Percentiles rank a stretch among this genome's conserved stretches.
These are phyloP conservation scores for Ophiothrix spiculata DNA, from an alignment of 35 echinoderm and acorn worm species.

Conservation along the genomic window DNA sequence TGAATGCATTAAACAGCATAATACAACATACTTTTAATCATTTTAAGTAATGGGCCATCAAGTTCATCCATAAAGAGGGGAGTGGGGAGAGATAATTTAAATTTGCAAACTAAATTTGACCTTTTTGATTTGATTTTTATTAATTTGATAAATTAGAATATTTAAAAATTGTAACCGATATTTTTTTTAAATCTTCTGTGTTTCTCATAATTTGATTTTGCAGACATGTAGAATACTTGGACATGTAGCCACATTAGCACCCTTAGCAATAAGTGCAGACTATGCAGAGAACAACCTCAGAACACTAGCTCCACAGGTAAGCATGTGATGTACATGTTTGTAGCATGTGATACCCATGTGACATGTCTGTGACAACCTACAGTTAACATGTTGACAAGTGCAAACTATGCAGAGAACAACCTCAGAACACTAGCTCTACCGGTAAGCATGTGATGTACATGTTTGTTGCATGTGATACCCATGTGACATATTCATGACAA, in stretches of 20 bases:
- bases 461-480: no score
- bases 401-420: constrained; percentile 74
- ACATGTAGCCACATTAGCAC: constrained; percentile 49
- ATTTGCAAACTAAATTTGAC: no score
- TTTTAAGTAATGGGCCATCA: no score
- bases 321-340: not conserved
- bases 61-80: no score
- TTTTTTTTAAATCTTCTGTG: not conserved
- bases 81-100: no score
- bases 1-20: no score
- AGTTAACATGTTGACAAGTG: no score
- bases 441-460: constrained; percentile 26
- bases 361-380: not conserved
- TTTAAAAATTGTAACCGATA: not conserved
- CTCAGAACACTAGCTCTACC: constrained; percentile 45
- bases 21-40: no score
- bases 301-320: constrained; percentile 59
- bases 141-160: no score
- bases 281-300: constrained; percentile 73
- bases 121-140: no score
- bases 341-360: not conserved
- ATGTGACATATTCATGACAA: no score
- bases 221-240: constrained; percentile 66
- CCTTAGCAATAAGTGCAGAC: constrained; percentile 57
- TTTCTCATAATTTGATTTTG: not conserved